Conservation (phyloP, 2,797 vertebrate genomes). For the Clamator glandarius region DNA sequence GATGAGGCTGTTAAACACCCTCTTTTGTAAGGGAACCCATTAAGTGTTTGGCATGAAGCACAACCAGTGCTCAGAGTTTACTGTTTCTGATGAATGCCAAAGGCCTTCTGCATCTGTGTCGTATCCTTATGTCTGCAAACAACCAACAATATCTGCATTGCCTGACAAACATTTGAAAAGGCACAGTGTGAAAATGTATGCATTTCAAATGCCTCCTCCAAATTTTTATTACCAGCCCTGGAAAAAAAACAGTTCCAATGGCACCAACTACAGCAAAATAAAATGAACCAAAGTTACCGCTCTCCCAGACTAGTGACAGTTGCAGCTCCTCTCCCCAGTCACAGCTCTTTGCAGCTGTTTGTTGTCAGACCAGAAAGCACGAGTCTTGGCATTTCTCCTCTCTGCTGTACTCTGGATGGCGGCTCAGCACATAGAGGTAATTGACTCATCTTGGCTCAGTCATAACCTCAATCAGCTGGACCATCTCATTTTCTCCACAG, state of each 20-base stretch:
- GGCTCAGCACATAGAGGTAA: slow-evolving; percentile 55
- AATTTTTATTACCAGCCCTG: background rate
- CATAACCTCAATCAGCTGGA: slow-evolving; percentile 60
- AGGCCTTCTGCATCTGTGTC: slow-evolving; percentile 5
- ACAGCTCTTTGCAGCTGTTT: slow-evolving; percentile 39
- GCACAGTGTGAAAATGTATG: background rate
- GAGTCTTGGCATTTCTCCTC: slow-evolving; percentile 4
- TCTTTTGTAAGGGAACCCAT: background rate
- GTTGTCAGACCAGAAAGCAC: background rate
- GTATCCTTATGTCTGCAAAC: background rate
- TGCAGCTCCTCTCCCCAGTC: background rate
- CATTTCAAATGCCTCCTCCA: background rate
- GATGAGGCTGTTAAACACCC: background rate
- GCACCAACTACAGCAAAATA: background rate
- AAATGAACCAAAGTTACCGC: fast-evolving
- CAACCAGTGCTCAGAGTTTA: background rate
- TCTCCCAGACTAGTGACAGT: background rate
- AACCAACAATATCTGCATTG: background rate
- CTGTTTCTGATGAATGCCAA: background rate
- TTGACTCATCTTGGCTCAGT: slow-evolving; percentile 68
- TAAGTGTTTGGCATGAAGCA: background rate
- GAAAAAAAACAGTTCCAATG: background rate
- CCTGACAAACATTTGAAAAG: background rate
- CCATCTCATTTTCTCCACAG: slow-evolving; percentile 62
- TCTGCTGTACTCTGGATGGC: slow-evolving; percentile 20